Percentiles rank a stretch among this genome's conserved stretches.
Evolutionary conservation across 2,113 vertebrate species (phyloP).

Genomic region (Lanius ludovicianus): DNA sequence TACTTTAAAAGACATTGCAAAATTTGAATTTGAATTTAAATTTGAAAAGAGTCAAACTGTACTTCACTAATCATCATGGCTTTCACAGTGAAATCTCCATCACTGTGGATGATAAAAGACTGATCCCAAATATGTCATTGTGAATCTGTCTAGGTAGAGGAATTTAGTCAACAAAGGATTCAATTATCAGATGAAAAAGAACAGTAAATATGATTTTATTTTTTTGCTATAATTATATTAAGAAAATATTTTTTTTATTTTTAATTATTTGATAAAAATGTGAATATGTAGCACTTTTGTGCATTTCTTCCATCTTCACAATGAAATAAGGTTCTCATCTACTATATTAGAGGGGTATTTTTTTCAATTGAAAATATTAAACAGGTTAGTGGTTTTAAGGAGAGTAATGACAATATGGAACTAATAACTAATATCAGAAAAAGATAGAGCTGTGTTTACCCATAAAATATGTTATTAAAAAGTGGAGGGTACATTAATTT

Average conservation of each 20-base stretch:
- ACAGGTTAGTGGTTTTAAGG: not conserved
- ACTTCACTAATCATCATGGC: not conserved
- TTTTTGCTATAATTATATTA: not conserved
- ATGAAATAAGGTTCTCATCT: not conserved
- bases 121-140: not conserved
- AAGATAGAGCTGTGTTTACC: not conserved
- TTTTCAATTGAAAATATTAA: not conserved
- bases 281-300: not conserved
- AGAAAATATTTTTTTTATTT: not conserved
- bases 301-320: not conserved
- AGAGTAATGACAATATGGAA: not conserved
- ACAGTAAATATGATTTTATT: not conserved
- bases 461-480: not conserved
- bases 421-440: not conserved
- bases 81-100: not conserved
- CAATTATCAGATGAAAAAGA: not conserved
- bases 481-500: not conserved
- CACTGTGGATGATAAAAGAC: not conserved
- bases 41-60: not conserved
- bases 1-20: not conserved
- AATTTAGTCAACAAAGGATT: not conserved
- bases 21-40: not conserved
- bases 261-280: not conserved
- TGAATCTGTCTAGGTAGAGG: not conserved
- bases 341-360: not conserved